phyloP scores from a whole-genome alignment of 2,113 vertebrate species.

The Jaculus jaculus region DNA sequence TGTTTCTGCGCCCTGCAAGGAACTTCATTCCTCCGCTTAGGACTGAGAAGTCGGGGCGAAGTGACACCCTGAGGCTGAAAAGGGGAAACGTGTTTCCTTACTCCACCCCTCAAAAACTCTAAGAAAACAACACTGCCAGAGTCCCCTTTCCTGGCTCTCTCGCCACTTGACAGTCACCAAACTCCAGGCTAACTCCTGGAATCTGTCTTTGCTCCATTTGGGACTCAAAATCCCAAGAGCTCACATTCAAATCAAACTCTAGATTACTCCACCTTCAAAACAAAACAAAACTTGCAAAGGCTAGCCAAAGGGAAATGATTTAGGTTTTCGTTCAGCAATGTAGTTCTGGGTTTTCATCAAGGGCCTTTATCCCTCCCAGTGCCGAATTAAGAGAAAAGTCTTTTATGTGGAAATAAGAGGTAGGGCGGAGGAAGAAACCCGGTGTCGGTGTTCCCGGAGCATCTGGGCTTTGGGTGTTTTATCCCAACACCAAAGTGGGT shows the following conservation, averaged over 20 bases:
- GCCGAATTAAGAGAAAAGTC: not conserved
- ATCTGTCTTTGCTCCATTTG: not conserved
- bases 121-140: not conserved
- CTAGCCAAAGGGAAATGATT: not conserved
- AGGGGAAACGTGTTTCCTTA: no score
- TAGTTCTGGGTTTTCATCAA: not conserved
- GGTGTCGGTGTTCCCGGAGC: not conserved
- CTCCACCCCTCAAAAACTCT: not conserved
- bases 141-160: not conserved
- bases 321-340: not conserved
- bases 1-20: not conserved
- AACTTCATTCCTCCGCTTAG: not conserved
- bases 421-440: not conserved
- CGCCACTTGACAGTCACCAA: not conserved
- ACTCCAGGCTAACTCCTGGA: not conserved
- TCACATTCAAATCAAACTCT: not conserved
- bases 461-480: not conserved
- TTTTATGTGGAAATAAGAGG: not conserved
- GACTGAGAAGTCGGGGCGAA: accelerated
- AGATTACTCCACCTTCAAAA: not conserved
- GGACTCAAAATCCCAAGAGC: not conserved
- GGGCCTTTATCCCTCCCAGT: not conserved
- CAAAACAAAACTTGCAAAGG: not conserved
- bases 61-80: not conserved
- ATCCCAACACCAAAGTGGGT: not conserved